These are phyloP conservation scores for Mythimna ferrago DNA, from an alignment of 2,888 invertebrate genomes.

Conservation along the genomic window DNA sequence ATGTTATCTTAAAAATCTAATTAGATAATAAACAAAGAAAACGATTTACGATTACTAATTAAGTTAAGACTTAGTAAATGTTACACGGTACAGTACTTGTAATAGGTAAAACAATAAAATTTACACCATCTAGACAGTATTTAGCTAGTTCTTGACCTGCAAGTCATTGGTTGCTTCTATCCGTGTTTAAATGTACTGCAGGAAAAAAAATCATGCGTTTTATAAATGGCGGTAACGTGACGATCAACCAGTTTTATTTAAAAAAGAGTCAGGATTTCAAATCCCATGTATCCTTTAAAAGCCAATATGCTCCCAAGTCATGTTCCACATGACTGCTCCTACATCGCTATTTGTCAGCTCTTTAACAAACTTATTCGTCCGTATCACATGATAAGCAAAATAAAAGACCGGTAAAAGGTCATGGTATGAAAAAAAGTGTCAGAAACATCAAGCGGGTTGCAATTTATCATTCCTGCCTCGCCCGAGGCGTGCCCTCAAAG, in stretches of 20 bases:
- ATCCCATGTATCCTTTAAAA: slow-evolving; percentile 4
- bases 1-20: no score
- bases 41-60: no score
- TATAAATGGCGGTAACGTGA: background rate
- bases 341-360: slow-evolving; percentile 78
- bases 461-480: slow-evolving; percentile 83
- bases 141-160: background rate
- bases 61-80: no score
- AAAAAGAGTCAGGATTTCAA: background rate
- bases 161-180: background rate
- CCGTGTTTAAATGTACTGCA: background rate
- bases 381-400: slow-evolving; percentile 80
- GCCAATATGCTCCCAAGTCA: slow-evolving; percentile 41
- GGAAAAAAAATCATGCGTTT: background rate
- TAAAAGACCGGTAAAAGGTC: slow-evolving; percentile 80
- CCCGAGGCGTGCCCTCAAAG: slow-evolving; percentile 79
- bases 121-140: background rate
- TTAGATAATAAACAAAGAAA: background rate
- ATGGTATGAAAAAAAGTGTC: slow-evolving; percentile 79
- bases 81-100: no score
- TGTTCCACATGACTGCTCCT: slow-evolving; percentile 50
- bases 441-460: slow-evolving; percentile 79
- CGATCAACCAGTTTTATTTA: background rate
- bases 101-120: background rate
- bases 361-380: slow-evolving; percentile 78